These are phyloP conservation scores for Andrena chrysosceles DNA, from an alignment of 2,888 invertebrate genomes.

Conservation along the genomic window DNA sequence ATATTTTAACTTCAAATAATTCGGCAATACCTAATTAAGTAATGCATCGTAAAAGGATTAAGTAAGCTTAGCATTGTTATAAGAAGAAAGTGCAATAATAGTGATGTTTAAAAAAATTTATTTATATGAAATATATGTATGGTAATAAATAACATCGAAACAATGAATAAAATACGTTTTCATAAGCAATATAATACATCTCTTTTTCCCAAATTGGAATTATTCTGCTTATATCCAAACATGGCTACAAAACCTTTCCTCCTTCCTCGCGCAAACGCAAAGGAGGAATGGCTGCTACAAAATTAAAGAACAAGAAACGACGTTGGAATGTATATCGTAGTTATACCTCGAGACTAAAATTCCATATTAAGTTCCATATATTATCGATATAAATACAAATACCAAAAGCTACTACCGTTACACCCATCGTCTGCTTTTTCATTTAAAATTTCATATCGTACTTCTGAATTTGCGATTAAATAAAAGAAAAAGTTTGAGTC, in stretches of 20 bases:
- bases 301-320: neutral
- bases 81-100: slow-evolving; percentile 21
- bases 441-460: neutral
- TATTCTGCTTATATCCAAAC: slow-evolving; percentile 17
- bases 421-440: slow-evolving; percentile 1
- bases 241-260: neutral
- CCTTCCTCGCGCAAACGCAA: neutral
- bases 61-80: neutral
- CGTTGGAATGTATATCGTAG: slow-evolving; percentile 37
- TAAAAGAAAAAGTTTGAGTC: neutral
- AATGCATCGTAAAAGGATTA: neutral
- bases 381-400: slow-evolving; percentile 22
- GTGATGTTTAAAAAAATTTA: slow-evolving; percentile 25
- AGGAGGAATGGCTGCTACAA: neutral
- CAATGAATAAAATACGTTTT: slow-evolving; percentile 25
- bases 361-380: too few relatives aligned
- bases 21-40: neutral
- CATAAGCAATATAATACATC: slow-evolving; percentile 22
- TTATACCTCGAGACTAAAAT: neutral
- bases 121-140: slow-evolving; percentile 30
- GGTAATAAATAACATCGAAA: slow-evolving; percentile 48
- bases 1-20: neutral
- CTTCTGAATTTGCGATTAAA: neutral
- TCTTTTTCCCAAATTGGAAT: slow-evolving; percentile 4
- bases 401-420: slow-evolving; percentile 23